Conservation (phyloP, 1,140 invertebrate genomes). For the Trichonephila clavata region DNA sequence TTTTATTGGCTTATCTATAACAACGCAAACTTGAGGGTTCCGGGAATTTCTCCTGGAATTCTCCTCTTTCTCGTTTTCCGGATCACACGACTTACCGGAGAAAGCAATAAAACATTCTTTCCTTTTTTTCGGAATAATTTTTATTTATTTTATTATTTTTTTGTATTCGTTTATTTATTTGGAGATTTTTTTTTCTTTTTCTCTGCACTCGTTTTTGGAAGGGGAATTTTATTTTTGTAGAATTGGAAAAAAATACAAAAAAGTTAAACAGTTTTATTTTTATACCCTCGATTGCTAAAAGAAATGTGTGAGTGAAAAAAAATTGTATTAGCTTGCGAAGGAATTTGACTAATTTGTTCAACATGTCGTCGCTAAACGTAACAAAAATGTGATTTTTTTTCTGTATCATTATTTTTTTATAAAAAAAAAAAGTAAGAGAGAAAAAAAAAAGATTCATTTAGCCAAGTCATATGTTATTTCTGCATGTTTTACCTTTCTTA, state of each 20-base stretch:
- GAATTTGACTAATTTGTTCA: conserved; percentile 20
- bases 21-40: conserved; percentile 57
- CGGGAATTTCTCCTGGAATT: neutral
- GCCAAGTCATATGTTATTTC: too few species aligned
- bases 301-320: neutral
- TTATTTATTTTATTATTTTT: neutral
- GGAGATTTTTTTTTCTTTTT: neutral
- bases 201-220: neutral
- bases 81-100: conserved; percentile 12
- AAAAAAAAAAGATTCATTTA: too few species aligned
- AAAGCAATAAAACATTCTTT: conserved; percentile 58
- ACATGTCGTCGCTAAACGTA: neutral
- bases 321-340: neutral
- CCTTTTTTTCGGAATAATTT: neutral
- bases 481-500: too few species aligned
- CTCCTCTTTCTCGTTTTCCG: conserved; percentile 25
- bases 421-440: too few species aligned
- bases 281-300: neutral
- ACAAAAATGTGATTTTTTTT: neutral
- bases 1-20: conserved; percentile 60
- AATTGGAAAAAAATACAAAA: neutral
- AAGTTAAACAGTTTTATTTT: neutral
- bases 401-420: too few species aligned
- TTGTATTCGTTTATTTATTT: conserved; percentile 34
- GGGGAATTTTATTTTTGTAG: neutral